A percentile compares a stretch with the other conserved stretches of the same genome.
Conservation (phyloP, 2,113 vertebrate species). For the Etheostoma spectabile region DNA sequence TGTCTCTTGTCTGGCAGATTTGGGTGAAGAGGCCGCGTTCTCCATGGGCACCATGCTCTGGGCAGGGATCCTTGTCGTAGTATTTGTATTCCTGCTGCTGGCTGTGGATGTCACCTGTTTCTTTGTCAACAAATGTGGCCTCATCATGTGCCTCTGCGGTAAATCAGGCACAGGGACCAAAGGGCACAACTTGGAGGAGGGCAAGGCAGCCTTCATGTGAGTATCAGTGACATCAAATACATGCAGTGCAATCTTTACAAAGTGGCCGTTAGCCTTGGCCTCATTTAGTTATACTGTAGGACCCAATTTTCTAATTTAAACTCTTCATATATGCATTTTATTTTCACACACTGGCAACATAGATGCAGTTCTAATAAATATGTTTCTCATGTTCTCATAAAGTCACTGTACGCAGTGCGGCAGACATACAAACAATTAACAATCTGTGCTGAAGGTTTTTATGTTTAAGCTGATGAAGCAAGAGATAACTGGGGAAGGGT, state of each 20-base stretch:
- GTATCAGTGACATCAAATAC: constrained; percentile 61
- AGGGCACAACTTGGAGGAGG: constrained; percentile 94
- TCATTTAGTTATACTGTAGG: background rate
- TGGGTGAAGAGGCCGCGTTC: constrained; percentile 86
- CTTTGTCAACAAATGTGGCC: constrained; percentile 98
- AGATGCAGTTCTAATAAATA: too few relatives aligned
- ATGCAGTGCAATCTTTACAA: background rate
- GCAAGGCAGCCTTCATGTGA: constrained; percentile 96
- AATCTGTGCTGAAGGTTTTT: constrained; percentile 26
- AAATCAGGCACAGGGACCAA: constrained; percentile 92
- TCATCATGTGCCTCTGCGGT: constrained; percentile 98
- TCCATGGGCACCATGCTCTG: constrained; percentile 89
- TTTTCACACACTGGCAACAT: background rate
- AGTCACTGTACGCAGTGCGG: too few relatives aligned
- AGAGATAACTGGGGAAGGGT: background rate
- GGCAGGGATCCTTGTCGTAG: constrained; percentile 94
- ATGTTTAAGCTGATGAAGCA: constrained; percentile 15
- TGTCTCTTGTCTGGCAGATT: constrained; percentile 70
- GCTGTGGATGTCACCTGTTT: constrained; percentile 96
- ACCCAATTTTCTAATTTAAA: background rate
- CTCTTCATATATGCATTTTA: background rate
- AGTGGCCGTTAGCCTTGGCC: background rate
- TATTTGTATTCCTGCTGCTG: constrained; percentile 93
- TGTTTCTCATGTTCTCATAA: too few relatives aligned
- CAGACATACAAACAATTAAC: background rate